Base-by-base conservation (phyloP, 2,113 vertebrate genomes). In the Nothocercus julius region DNA sequence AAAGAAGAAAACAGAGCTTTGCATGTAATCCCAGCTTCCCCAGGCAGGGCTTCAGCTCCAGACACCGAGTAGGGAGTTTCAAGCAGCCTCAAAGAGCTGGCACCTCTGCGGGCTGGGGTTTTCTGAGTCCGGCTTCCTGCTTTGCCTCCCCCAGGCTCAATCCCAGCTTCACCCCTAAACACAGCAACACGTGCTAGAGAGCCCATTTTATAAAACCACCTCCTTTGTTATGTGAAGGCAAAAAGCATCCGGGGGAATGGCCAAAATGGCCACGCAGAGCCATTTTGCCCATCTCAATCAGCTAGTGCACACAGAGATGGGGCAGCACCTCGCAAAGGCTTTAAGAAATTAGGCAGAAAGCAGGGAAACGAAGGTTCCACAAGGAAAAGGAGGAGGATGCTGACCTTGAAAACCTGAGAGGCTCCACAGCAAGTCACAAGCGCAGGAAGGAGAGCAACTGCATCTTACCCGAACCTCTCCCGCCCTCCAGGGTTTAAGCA, bases 1-100 rank as follows among this genome's bases (percentile, higher is more conserved):
- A 28, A 75, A 78, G 76, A 87, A 93, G 88, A 72, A 86, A 89
- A 74, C 47, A 28, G 76, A 93, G 53, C 74, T 95, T 74, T 64
- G 83, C 82, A 12, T 34, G 40, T 76, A 90, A 95, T 74, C 92
- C 84, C 47, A 6, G 36, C 59, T 92, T 85, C 54, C 81, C 72
- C 9, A 24, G 89, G 79, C 87, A 77, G 68, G 72, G 49, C 88
- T 79, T 40, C 78, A 92, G 89, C 91, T 86, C 58, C 86, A 80
- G 92, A 92, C 91, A 49, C 58, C 3, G 2, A 64, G 47, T 28
- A 81, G 28, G 79, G 73, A 66, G 42, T 27, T 1, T 7, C 45
- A 34, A 49, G 21, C n/a, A 85, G 45, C n/a, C 54, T 76, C 24
- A 85, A 80, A 68, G 59, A 79, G 44, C 36, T 53, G 24, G 59